Base-by-base conservation (phyloP, 53 echinoderm and acorn worm species). In the Paracentrotus lividus region DNA sequence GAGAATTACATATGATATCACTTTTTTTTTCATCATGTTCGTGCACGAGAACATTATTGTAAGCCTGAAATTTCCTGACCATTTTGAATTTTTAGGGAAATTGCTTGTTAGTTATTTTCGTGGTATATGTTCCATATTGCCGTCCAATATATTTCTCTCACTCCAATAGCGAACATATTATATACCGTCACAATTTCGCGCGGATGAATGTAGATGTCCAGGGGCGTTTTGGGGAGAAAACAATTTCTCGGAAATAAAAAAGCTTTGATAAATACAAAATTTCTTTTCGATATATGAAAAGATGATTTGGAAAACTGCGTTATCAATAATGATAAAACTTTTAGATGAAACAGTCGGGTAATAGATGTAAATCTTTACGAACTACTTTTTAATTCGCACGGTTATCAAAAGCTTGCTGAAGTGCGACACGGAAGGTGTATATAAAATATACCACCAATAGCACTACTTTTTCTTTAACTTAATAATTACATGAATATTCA, bases 111-210 rank as follows among this genome's bases (percentile, higher is more conserved):
- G n/a, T n/a, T n/a, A n/a, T n/a, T n/a, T n/a, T n/a, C n/a, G n/a
- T n/a, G n/a, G n/a, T n/a, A n/a, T 52, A 49, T 85, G 49, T 85
- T 72, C 21, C 32, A 40, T 40, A 72, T 32, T 85, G 5, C 29
- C 85, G 85, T 49, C 51, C 49, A 85, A 85, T 85, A 85, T 85
- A 51, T 85, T 85, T 85, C 85, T 85, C 85, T 85, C 85, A 85
- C 85, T 31, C 6, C 16, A 61, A 40, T 72, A 72, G 15, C 72
- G 72, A 49, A 49, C n/a, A 51, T 31, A 49, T 49, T 85, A 85
- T 78, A 78, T 78, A 42, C 42, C 45, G 21, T 10, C 15, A n/a
- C n/a, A 33, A 75, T 44, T 8, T 21, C 14, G 49, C 85, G 85
- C 85, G 85, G 85, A 85, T 85, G 85, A 85, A 85, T 85, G 84